These are phyloP conservation scores for Anticlea derivata DNA, from an alignment of 2,888 invertebrate genomes.

Conservation along the genomic window DNA sequence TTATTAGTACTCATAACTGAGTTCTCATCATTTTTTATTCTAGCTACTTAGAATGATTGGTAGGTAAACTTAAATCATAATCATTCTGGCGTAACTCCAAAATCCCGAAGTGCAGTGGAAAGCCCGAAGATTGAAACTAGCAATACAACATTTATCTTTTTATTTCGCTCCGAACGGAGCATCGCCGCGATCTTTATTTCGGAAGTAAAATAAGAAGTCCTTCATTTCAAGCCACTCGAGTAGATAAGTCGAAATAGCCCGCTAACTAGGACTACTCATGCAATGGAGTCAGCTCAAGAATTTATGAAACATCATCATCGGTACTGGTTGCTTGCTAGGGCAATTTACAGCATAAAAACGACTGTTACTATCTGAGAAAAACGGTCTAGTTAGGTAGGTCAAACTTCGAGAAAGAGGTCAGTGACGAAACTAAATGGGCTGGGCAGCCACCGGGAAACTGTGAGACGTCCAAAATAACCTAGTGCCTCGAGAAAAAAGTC, in stretches of 20 bases:
- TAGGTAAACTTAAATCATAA: background rate
- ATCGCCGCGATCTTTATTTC: constrained; percentile 17
- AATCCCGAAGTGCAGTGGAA: constrained; percentile 9
- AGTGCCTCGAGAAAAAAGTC: no score
- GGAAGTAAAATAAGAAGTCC: constrained; percentile 31
- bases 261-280: constrained; percentile 3
- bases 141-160: constrained; percentile 21
- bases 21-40: no score
- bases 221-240: constrained; percentile 23
- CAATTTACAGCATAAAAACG: no score
- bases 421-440: no score
- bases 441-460: no score
- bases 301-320: no score
- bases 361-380: no score
- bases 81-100: constrained; percentile 13
- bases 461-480: no score
- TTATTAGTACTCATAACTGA: no score
- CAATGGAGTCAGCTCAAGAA: constrained; percentile 6
- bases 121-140: constrained; percentile 17
- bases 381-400: no score
- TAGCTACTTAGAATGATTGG: no score
- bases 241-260: constrained; percentile 17
- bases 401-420: no score
- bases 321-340: background rate
- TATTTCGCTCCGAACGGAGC: constrained; percentile 14